Conservation (phyloP, 2,113 vertebrate genomes). For the Phoxinus phoxinus region DNA sequence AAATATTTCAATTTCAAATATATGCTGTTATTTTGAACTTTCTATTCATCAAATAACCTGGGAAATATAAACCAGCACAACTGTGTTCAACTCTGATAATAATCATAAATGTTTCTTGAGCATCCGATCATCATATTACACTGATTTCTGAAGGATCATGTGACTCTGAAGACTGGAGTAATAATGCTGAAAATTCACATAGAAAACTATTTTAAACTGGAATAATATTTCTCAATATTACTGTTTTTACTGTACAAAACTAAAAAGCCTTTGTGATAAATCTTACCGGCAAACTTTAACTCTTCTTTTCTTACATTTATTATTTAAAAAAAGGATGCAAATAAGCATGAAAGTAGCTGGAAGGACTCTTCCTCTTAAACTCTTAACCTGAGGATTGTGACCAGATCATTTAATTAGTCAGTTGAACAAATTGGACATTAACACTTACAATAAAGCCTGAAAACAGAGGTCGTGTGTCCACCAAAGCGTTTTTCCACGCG, state of each 20-base stretch:
- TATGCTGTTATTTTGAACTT: neutral
- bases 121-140: too few relatives aligned
- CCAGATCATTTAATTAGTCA: neutral
- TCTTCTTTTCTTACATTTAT: too few relatives aligned
- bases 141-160: too few relatives aligned
- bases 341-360: neutral
- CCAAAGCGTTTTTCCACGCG: too few relatives aligned
- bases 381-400: neutral
- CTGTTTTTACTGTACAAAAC: neutral
- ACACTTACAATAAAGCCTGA: neutral
- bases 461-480: neutral
- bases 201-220: neutral
- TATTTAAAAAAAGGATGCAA: neutral
- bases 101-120: too few relatives aligned
- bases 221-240: neutral
- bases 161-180: neutral
- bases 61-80: too few relatives aligned
- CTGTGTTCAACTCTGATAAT: too few relatives aligned
- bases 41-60: too few relatives aligned
- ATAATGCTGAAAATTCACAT: neutral
- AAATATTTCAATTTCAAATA: neutral
- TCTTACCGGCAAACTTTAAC: too few relatives aligned
- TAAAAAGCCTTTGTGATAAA: neutral
- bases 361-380: neutral
- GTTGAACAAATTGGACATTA: neutral